phyloP scores from a whole-genome alignment of 2,113 vertebrate genomes.

The Oreocharis arfaki region DNA sequence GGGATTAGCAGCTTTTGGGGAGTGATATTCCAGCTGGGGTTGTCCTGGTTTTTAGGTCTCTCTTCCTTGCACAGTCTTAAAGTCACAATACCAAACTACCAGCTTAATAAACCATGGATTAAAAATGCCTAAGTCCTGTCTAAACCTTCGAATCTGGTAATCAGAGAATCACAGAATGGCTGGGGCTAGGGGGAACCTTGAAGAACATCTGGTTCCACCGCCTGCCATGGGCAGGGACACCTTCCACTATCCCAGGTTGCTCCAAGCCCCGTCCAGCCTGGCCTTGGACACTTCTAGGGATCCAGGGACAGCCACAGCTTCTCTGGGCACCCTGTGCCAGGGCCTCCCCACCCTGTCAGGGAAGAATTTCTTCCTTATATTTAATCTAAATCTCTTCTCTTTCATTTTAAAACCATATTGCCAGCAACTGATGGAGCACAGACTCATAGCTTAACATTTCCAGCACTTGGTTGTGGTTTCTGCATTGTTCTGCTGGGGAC shows the following conservation, averaged over 20 bases:
- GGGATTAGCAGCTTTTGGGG: background rate
- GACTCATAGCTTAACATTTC: background rate
- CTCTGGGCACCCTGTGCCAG: background rate
- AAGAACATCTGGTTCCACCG: background rate
- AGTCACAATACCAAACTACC: background rate
- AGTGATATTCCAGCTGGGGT: background rate
- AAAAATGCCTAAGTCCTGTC: background rate
- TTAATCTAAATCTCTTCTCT: background rate
- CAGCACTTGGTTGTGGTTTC: background rate
- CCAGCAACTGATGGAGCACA: background rate
- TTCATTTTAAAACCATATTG: background rate
- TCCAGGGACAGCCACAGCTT: background rate
- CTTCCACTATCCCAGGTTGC: fast-evolving
- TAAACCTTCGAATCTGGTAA: background rate
- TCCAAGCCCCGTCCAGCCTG: fast-evolving
- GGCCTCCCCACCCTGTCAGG: fast-evolving
- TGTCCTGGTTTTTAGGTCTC: background rate
- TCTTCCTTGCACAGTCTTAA: background rate
- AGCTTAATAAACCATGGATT: background rate
- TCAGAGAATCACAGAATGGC: background rate
- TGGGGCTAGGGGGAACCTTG: background rate
- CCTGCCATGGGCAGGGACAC: background rate
- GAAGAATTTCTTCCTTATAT: background rate
- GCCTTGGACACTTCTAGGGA: background rate
- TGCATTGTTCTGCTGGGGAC: background rate